phyloP scores from a whole-genome alignment of 2,888 invertebrate genomes.

The Timema cristinae region DNA sequence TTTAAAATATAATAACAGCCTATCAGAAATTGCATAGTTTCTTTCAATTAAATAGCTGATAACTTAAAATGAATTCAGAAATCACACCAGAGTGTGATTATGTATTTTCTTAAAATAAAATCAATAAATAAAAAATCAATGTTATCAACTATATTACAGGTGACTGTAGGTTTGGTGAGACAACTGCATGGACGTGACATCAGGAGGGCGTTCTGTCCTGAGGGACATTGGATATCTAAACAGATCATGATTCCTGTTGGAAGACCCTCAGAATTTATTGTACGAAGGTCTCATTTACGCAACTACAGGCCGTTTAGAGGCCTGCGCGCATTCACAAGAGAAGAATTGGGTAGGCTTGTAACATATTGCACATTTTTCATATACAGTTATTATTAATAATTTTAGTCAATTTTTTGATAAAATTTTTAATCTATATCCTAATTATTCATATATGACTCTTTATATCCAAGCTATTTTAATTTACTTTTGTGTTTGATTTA shows the following conservation, averaged over 20 bases:
- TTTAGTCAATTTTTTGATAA: too few species aligned
- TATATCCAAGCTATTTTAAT: background rate
- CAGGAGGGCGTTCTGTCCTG: conserved; percentile 71
- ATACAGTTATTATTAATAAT: too few species aligned
- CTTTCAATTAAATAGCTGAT: too few species aligned
- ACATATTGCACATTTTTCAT: background rate
- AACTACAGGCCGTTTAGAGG: conserved; percentile 51
- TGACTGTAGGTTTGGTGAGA: conserved; percentile 68
- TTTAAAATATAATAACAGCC: too few species aligned
- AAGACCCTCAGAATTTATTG: conserved; percentile 52
- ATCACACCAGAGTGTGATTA: too few species aligned
- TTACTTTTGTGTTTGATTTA: background rate
- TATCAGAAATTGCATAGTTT: too few species aligned
- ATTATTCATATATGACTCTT: conserved; percentile 2
- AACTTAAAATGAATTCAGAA: too few species aligned
- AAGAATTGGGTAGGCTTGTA: conserved; percentile 46
- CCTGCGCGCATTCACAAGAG: conserved; percentile 52
- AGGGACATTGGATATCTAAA: conserved; percentile 61
- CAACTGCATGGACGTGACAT: conserved; percentile 84
- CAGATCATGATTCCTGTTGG: conserved; percentile 50
- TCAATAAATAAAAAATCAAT: too few species aligned
- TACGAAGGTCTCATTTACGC: conserved; percentile 46
- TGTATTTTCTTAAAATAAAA: too few species aligned
- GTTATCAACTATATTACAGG: conserved; percentile 42
- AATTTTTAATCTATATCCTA: too few species aligned